These are phyloP conservation scores for Teleogryllus occipitalis DNA, from an alignment of 1,140 invertebrate genomes.

Conservation along the genomic window DNA sequence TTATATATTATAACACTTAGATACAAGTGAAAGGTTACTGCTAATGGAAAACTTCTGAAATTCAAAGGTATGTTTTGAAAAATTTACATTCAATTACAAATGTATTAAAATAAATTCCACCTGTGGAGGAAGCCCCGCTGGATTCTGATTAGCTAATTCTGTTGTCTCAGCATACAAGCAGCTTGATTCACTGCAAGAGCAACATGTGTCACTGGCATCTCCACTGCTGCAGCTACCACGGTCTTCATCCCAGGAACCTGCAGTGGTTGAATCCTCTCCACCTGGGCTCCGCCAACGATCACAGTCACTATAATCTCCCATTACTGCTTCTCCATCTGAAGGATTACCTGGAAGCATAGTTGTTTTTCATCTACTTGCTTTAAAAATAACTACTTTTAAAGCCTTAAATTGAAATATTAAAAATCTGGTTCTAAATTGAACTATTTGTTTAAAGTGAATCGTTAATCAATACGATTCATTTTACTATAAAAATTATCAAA, in stretches of 20 bases:
- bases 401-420: no score
- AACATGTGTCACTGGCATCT: slow-evolving; percentile 40
- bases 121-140: not conserved
- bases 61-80: not conserved
- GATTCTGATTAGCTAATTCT: slow-evolving; percentile 30
- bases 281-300: slow-evolving; percentile 23
- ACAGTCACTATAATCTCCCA: slow-evolving; percentile 10
- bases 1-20: no score
- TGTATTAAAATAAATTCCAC: not conserved
- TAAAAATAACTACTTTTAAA: no score
- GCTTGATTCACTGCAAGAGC: slow-evolving; percentile 41
- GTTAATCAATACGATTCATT: no score
- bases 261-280: slow-evolving; percentile 10
- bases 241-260: slow-evolving; percentile 17
- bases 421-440: no score
- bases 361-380: no score
- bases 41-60: not conserved
- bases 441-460: no score
- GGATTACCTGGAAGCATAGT: not conserved
- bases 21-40: no score
- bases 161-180: slow-evolving; percentile 40
- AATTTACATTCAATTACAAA: not conserved
- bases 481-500: no score
- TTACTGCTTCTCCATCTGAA: slow-evolving; percentile 19
- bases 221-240: slow-evolving; percentile 35